Evolutionary conservation across 1,140 invertebrate genomes (phyloP), one percentile per base, ranked within the genome.

Genomic region (Sarcophaga bullata): DNA sequence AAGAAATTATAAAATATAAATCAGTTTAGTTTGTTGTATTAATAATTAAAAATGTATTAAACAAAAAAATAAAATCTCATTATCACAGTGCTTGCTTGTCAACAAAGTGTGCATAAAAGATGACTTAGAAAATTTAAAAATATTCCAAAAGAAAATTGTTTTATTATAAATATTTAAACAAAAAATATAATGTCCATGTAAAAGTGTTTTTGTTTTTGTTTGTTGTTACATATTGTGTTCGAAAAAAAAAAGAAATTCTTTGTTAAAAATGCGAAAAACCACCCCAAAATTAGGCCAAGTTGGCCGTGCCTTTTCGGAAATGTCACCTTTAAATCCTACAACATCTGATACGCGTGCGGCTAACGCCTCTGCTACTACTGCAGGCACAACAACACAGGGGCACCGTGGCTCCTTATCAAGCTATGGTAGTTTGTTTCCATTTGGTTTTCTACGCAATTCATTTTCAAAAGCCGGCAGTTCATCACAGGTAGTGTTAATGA

Each of bases 341-440:
- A 17, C 80, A 19, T 58, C 58, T 7, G 0, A 13, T 8, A 17
- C 80, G 9, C 13, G 17, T 19, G 3, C 68, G 85, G 19, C 88
- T 86, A 81, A 86, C 85, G 8, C 48, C n/a, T 10, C 68, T 11
- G 72, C 76, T 80, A n/a, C 83, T 85, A 0, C 82, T 80, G 0
- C 83, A 84, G n/a, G 85, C 84, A 19, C 62, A 47, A 81, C 83
- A 49, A 83, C 84, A 68, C 85, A 85, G 37, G 82, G 85, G 52
- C 84, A 86, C 7, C 80, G 81, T 62, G 87, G 86, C 82, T 82
- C 86, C 8, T 3, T 50, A 25, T 83, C 84, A 46, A 84, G 86
- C 80, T 89, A 89, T 82, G 88, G 88, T 25, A 89, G 88, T 84
- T 86, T 89, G 75, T 89, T 89, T 83, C 87, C 88, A 49, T 89